A percentile compares a stretch with the other conserved stretches of the same genome.
These are phyloP conservation scores for Erythrolamprus reginae DNA, from an alignment of 2,113 vertebrate genomes.

Conservation along the genomic window DNA sequence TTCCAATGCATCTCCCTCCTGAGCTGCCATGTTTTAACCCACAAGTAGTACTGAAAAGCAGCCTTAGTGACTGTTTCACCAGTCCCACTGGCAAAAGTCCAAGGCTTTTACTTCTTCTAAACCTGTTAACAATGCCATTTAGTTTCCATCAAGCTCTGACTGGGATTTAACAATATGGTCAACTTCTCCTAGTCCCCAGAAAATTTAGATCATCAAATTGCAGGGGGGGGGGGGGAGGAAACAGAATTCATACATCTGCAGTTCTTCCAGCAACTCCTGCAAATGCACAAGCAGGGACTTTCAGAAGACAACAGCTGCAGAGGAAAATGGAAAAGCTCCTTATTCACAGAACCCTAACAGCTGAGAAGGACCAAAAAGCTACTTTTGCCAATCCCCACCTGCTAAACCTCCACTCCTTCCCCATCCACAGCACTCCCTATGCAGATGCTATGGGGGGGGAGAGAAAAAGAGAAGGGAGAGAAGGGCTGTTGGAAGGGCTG, in stretches of 20 bases:
- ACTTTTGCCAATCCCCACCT: not conserved
- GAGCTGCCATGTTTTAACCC: not conserved
- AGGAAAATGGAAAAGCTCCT: not conserved
- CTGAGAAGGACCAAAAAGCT: not conserved
- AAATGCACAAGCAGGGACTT: not conserved
- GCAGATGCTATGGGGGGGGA: not conserved
- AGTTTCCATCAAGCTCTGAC: not conserved
- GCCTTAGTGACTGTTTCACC: not conserved
- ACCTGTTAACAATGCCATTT: conserved; percentile 12
- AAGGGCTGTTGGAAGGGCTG: not conserved
- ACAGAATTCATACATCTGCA: not conserved
- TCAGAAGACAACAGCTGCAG: not conserved
- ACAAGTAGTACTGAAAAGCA: not conserved
- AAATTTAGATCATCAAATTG: conserved; percentile 13
- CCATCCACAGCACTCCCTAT: not conserved
- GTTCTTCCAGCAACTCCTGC: not conserved
- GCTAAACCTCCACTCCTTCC: not conserved
- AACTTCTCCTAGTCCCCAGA: not conserved
- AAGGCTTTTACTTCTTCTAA: conserved; percentile 4
- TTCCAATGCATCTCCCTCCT: not conserved
- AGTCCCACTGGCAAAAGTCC: not conserved
- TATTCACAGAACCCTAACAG: not conserved
- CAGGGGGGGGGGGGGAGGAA: too few species aligned
- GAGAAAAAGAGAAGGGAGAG: too few species aligned
- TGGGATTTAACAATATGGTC: not conserved